phyloP scores from a whole-genome alignment of 2,113 vertebrate species.

The Nesogale talazaci region DNA sequence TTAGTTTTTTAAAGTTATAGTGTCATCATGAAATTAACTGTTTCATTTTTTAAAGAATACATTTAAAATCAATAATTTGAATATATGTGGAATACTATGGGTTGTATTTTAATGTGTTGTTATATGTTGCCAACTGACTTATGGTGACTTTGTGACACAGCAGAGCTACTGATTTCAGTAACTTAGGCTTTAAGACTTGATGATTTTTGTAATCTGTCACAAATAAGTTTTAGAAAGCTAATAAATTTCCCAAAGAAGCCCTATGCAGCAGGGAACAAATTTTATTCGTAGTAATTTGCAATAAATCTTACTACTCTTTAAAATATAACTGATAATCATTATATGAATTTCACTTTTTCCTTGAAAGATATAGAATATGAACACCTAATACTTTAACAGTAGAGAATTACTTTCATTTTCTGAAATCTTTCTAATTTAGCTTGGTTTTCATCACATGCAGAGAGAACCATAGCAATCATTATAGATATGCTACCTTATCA shows the following conservation, averaged over 20 bases:
- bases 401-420: neutral
- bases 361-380: neutral
- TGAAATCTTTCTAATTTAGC: constrained; percentile 1
- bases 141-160: neutral
- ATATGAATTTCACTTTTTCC: neutral
- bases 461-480: constrained; percentile 79
- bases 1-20: constrained; percentile 18
- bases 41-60: constrained; percentile 32
- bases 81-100: neutral
- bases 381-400: neutral
- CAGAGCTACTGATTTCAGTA: neutral
- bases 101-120: constrained; percentile 11
- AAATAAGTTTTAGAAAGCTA: neutral
- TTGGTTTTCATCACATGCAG: constrained; percentile 64
- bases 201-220: neutral
- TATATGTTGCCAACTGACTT: neutral
- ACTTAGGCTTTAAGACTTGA: neutral
- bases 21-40: constrained; percentile 26
- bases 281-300: constrained; percentile 22
- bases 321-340: constrained; percentile 28
- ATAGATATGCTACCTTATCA: constrained; percentile 86
- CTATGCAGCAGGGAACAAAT: neutral
- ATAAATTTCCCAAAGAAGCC: constrained; percentile 78
- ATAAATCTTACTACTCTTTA: neutral
- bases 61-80: constrained; percentile 3